phyloP scores from a whole-genome alignment of 2,797 vertebrate species.

The Platalea minor region DNA sequence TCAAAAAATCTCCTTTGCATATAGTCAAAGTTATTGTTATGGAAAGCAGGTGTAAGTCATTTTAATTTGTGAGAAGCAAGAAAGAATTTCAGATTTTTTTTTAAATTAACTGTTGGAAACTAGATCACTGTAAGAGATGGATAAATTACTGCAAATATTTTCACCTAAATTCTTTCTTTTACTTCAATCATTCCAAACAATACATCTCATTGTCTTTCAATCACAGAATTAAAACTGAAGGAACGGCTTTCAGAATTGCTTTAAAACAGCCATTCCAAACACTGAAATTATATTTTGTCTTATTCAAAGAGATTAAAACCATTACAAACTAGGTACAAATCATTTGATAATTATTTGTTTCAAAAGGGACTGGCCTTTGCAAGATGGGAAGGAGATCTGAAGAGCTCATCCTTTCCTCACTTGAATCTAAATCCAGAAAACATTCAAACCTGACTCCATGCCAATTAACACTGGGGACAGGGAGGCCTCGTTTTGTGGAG shows the following conservation, averaged over 20 bases:
- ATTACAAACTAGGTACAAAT: not conserved
- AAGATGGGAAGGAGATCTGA: not conserved
- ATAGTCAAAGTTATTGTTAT: not conserved
- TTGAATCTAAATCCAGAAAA: not conserved
- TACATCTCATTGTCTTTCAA: not conserved
- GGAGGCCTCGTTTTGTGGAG: not conserved
- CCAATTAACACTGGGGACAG: not conserved
- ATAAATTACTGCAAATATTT: constrained; percentile 12
- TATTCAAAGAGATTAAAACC: not conserved
- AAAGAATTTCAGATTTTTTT: not conserved
- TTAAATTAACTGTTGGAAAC: not conserved
- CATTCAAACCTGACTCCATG: not conserved
- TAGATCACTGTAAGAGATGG: not conserved
- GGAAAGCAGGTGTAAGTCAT: not conserved
- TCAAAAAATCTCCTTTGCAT: not conserved
- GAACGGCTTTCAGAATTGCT: not conserved
- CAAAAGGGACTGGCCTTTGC: not conserved
- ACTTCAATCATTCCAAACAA: not conserved
- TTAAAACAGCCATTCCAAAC: not conserved
- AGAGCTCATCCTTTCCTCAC: not conserved
- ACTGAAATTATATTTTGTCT: not conserved
- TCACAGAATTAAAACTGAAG: not conserved
- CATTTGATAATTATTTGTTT: not conserved
- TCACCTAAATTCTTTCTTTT: not conserved
- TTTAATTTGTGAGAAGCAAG: not conserved